These are phyloP conservation scores for Pollachius pollachius DNA, from an alignment of 2,113 vertebrate species.

Conservation along the genomic window DNA sequence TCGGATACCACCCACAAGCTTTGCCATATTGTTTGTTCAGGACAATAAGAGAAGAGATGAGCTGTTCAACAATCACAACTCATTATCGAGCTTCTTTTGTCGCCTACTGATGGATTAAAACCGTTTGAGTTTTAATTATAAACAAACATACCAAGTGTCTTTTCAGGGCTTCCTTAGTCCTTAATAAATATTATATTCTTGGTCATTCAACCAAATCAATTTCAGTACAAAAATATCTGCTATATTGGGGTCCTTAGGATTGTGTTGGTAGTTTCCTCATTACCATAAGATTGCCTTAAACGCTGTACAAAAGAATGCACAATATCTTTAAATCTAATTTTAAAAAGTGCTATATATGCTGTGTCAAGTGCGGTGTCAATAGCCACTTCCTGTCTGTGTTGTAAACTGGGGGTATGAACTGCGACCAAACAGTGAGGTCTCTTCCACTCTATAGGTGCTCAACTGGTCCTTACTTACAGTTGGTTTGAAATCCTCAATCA, in stretches of 20 bases:
- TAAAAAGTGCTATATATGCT: background rate
- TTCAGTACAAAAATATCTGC: too few species aligned
- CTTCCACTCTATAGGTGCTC: slow-evolving; percentile 53
- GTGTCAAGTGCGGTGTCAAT: slow-evolving; percentile 29
- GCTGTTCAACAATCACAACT: slow-evolving; percentile 34
- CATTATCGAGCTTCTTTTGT: slow-evolving; percentile 17
- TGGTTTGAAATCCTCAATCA: slow-evolving; percentile 48
- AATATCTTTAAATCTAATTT: background rate
- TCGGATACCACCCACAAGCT: slow-evolving; percentile 33
- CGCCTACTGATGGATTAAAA: slow-evolving; percentile 13
- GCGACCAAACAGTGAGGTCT: slow-evolving; percentile 38
- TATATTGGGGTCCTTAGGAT: background rate
- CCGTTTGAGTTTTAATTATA: slow-evolving; percentile 1
- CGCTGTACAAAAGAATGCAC: background rate
- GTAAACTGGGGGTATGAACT: slow-evolving; percentile 52
- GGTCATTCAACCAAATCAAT: background rate
- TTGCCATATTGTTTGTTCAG: slow-evolving; percentile 26
- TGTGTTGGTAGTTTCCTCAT: background rate
- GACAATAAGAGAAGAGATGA: slow-evolving; percentile 44
- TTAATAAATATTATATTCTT: background rate
- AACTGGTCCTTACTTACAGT: slow-evolving; percentile 50
- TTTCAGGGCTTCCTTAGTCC: background rate
- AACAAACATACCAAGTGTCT: slow-evolving; percentile 17
- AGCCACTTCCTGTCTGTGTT: slow-evolving; percentile 44
- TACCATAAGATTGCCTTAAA: slow-evolving; percentile 15